Percentiles rank a stretch among this genome's conserved stretches.
These are phyloP conservation scores for Sciurus niger DNA, from an alignment of 2,113 vertebrate genomes.

Conservation along the genomic window DNA sequence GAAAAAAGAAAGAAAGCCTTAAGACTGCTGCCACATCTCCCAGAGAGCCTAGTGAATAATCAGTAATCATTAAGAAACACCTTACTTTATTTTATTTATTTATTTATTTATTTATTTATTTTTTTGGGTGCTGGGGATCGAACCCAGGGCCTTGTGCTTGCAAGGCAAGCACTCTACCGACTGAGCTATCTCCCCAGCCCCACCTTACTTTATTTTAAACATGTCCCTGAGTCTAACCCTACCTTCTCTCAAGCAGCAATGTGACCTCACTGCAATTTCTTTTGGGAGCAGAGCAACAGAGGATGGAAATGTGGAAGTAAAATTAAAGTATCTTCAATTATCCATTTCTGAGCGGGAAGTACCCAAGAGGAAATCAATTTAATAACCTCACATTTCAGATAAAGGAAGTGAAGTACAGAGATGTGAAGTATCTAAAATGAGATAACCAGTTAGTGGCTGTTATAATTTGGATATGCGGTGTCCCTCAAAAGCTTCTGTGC, in stretches of 20 bases:
- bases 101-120: too few species aligned
- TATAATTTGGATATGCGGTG: too few species aligned
- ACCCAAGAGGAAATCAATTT: conserved; percentile 43
- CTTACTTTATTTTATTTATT: conserved; percentile 8
- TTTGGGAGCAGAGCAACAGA: not conserved
- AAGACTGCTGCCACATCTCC: not conserved
- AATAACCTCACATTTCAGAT: conserved; percentile 42
- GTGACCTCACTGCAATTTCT: not conserved
- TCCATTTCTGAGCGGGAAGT: not conserved
- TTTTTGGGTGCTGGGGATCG: too few species aligned
- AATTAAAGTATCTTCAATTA: conserved; percentile 58
- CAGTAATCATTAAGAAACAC: not conserved
- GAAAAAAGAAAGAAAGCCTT: too few species aligned
- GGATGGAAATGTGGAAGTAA: conserved; percentile 15
- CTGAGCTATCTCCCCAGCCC: too few species aligned
- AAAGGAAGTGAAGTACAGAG: conserved; percentile 30
- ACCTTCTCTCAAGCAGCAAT: not conserved
- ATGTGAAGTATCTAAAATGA: conserved; percentile 3
- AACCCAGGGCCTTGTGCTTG: too few species aligned
- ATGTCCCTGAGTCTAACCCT: not conserved
- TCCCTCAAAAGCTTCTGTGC: too few species aligned
- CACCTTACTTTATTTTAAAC: not conserved
- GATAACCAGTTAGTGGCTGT: not conserved
- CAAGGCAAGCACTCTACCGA: too few species aligned
- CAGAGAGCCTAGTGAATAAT: not conserved